Conservation (phyloP, 1,140 invertebrate species). For the Mesaphorura yosii region DNA sequence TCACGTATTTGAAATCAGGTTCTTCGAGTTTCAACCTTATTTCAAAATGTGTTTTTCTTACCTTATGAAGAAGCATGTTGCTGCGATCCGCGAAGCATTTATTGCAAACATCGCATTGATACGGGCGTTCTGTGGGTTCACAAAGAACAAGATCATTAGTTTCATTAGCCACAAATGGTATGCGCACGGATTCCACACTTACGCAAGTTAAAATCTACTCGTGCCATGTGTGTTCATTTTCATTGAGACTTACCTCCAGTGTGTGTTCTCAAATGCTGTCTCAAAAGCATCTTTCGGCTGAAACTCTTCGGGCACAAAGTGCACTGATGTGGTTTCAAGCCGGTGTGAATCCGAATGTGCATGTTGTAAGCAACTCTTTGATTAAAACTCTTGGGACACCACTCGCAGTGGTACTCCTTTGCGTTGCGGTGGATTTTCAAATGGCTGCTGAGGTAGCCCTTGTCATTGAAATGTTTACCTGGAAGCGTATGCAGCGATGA, state of each 20-base stretch:
- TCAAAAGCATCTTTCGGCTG: constrained; percentile 32
- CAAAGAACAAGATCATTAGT: neutral
- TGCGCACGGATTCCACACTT: constrained; percentile 2
- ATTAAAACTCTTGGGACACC: constrained; percentile 64
- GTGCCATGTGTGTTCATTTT: too few relatives aligned
- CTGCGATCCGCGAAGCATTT: constrained; percentile 63
- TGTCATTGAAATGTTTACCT: constrained; percentile 56
- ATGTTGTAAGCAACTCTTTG: constrained; percentile 70
- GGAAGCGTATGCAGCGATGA: neutral
- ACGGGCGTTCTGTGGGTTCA: constrained; percentile 55
- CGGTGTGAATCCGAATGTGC: constrained; percentile 69
- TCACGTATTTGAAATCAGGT: neutral
- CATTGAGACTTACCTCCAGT: too few relatives aligned
- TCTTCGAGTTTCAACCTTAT: too few relatives aligned
- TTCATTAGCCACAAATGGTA: neutral
- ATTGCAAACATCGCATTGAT: constrained; percentile 68
- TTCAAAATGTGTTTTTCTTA: constrained; percentile 38
- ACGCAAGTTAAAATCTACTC: too few relatives aligned
- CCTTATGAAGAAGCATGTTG: constrained; percentile 68
- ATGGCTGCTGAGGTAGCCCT: constrained; percentile 61
- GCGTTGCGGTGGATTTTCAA: constrained; percentile 58
- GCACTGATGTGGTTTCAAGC: constrained; percentile 26
- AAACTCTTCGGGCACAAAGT: constrained; percentile 25
- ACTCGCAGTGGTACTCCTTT: constrained; percentile 60
- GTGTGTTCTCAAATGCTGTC: constrained; percentile 47